phyloP scores from a whole-genome alignment of 2,113 vertebrate genomes.

The Megalops atlanticus region DNA sequence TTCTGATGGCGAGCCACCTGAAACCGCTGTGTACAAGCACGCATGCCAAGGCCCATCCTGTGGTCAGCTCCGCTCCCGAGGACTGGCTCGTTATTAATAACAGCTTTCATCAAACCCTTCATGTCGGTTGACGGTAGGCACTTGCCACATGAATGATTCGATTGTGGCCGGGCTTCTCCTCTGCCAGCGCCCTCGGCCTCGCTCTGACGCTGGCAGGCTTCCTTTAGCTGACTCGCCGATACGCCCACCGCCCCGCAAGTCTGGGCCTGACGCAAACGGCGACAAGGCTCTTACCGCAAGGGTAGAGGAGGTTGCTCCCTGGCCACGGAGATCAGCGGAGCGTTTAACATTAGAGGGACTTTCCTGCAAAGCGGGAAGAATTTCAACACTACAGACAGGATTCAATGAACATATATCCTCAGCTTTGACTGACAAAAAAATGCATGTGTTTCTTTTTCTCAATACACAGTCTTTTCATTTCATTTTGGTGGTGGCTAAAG shows the following conservation, averaged over 20 bases:
- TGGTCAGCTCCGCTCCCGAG: not conserved
- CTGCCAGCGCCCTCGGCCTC: not conserved
- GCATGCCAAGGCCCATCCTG: not conserved
- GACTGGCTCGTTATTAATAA: not conserved
- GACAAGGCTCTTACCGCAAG: too few relatives aligned
- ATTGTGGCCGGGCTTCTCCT: not conserved
- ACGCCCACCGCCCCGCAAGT: not conserved
- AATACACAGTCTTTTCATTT: too few relatives aligned
- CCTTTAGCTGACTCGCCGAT: not conserved
- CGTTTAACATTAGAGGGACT: too few relatives aligned
- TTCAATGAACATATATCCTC: too few relatives aligned
- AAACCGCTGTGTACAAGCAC: not conserved
- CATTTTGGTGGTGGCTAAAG: too few relatives aligned
- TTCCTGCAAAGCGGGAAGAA: too few relatives aligned
- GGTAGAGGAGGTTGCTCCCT: too few relatives aligned
- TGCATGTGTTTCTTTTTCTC: too few relatives aligned
- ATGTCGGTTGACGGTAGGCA: conserved; percentile 11
- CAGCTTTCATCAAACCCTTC: conserved; percentile 26
- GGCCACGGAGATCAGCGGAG: too few relatives aligned
- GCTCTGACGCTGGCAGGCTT: conserved; percentile 19
- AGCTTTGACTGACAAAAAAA: too few relatives aligned
- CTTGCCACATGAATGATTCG: conserved; percentile 20
- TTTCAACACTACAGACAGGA: too few relatives aligned
- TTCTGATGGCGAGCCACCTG: not conserved
- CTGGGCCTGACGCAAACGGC: too few relatives aligned